phyloP scores from a whole-genome alignment of 2,888 invertebrate genomes.

The Temnothorax rugatulus region DNA sequence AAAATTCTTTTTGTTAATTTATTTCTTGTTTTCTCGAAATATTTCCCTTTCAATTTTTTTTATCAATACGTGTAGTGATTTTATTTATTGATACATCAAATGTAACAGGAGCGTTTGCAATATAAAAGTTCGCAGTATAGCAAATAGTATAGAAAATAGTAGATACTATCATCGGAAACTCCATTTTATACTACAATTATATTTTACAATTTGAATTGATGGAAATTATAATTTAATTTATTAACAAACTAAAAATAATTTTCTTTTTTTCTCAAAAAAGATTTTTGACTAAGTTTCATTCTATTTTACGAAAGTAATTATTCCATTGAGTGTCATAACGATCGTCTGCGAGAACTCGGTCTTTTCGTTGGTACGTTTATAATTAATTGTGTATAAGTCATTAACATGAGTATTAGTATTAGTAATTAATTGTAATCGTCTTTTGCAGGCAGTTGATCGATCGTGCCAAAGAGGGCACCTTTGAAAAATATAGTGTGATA shows the following conservation, averaged over 20 bases:
- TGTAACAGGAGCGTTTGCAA: neutral
- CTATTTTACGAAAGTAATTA: neutral
- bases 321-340: neutral
- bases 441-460: neutral
- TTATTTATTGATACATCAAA: conserved; percentile 17
- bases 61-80: neutral
- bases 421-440: too few species aligned
- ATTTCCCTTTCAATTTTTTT: neutral
- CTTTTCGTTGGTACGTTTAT: neutral
- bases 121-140: neutral
- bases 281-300: too few species aligned
- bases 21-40: conserved; percentile 1
- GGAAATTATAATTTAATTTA: neutral
- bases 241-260: too few species aligned
- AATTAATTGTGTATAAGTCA: too few species aligned
- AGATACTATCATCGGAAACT: neutral
- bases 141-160: conserved; percentile 15
- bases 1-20: conserved; percentile 9
- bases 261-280: too few species aligned
- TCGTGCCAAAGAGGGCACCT: neutral
- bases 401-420: too few species aligned
- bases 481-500: neutral
- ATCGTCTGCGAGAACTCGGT: neutral
- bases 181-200: neutral
- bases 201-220: conserved; percentile 1